A percentile compares a stretch with the other conserved stretches of the same genome.
Evolutionary conservation across 2,797 vertebrate species (phyloP).

Genomic region (Zalophus californianus): DNA sequence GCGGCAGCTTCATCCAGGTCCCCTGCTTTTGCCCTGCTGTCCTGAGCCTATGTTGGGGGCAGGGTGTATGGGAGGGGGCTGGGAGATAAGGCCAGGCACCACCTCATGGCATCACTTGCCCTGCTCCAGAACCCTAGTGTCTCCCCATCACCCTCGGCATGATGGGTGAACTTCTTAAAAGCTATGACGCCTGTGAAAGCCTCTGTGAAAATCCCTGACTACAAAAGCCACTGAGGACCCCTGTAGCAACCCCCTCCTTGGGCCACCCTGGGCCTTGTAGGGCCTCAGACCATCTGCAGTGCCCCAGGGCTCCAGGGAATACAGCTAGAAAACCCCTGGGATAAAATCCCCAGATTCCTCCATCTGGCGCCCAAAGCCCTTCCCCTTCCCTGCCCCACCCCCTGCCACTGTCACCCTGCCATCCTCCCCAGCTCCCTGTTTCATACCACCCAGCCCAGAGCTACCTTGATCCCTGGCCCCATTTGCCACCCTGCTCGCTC

Average conservation of each 20-base stretch:
- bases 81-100: not conserved
- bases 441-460: not conserved
- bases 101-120: not conserved
- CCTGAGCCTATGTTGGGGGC: not conserved
- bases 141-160: not conserved
- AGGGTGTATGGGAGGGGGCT: too few relatives aligned
- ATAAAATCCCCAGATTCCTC: not conserved
- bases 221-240: not conserved
- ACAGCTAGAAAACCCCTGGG: not conserved
- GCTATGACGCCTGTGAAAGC: not conserved
- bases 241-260: too few relatives aligned
- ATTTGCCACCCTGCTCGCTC: not conserved
- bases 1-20: not conserved
- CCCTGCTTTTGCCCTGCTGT: not conserved
- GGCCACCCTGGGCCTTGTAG: fast-evolving
- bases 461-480: too few relatives aligned
- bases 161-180: not conserved
- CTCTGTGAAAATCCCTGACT: not conserved
- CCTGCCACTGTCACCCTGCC: not conserved
- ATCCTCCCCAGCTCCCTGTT: not conserved
- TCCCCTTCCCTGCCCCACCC: not conserved
- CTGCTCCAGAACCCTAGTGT: not conserved
- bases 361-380: not conserved
- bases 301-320: not conserved
- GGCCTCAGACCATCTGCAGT: not conserved